A percentile compares a stretch with the other conserved stretches of the same genome.
These are phyloP conservation scores for Eremobia ochroleuca DNA, from an alignment of 2,888 invertebrate species.

Conservation along the genomic window DNA sequence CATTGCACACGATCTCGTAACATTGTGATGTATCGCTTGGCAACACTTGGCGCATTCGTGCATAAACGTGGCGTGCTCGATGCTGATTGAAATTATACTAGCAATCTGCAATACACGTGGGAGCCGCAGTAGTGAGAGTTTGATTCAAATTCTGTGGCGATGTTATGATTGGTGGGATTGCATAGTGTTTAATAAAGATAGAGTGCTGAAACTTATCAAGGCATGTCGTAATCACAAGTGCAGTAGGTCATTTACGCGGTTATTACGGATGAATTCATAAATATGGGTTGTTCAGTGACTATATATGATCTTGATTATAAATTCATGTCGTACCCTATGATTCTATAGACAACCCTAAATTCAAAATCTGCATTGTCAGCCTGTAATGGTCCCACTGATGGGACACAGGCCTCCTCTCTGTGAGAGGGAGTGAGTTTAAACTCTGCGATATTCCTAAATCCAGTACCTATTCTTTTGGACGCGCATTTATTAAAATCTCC, in stretches of 20 bases:
- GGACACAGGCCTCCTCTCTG: neutral
- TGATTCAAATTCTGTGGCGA: conserved; percentile 16
- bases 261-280: neutral
- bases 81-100: conserved; percentile 57
- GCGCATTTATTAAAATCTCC: too few species aligned
- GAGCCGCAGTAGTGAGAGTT: conserved; percentile 39
- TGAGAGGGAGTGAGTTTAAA: neutral
- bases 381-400: neutral
- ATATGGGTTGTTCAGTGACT: neutral
- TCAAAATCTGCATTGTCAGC: neutral
- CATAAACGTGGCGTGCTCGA: conserved; percentile 61
- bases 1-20: conserved; percentile 63
- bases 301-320: neutral
- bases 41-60: conserved; percentile 62
- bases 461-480: neutral
- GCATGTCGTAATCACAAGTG: conserved; percentile 9
- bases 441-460: neutral
- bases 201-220: conserved; percentile 20
- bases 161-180: conserved; percentile 19
- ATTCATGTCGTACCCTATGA: conserved; percentile 2
- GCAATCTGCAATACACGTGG: conserved; percentile 58
- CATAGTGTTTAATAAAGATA: conserved; percentile 17
- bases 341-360: neutral
- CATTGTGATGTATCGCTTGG: conserved; percentile 57
- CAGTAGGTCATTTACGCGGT: neutral